Evolutionary conservation across 2,797 vertebrate genomes (phyloP).

Genomic region (Craterocephalus amniculus): DNA sequence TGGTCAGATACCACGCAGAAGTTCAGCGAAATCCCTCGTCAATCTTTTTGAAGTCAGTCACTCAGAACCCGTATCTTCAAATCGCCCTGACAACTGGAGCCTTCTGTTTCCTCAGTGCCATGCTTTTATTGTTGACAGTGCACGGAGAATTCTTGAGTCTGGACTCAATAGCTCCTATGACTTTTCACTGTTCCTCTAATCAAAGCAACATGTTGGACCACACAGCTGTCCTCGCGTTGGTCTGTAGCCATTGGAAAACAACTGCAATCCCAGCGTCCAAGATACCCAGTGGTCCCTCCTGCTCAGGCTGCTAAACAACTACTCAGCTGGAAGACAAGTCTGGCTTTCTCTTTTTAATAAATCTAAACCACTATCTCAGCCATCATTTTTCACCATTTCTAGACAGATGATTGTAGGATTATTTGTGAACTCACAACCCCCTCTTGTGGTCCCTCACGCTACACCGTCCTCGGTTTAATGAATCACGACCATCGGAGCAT

Average conservation of each 20-base stretch:
- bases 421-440: constrained; percentile 62
- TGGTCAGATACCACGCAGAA: constrained; percentile 60
- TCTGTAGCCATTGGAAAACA: constrained; percentile 62
- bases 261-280: constrained; percentile 50
- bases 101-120: constrained; percentile 64
- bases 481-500: constrained; percentile 9
- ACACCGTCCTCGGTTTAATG: constrained; percentile 15
- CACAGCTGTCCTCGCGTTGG: constrained; percentile 67
- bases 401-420: constrained; percentile 2
- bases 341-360: constrained; percentile 37
- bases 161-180: constrained; percentile 58
- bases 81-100: constrained; percentile 65
- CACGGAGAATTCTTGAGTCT: constrained; percentile 54
- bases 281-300: constrained; percentile 34
- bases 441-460: constrained; percentile 55
- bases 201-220: constrained; percentile 72
- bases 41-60: constrained; percentile 52
- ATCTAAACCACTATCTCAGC: constrained; percentile 30
- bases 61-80: constrained; percentile 50
- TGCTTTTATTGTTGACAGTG: constrained; percentile 65
- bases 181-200: constrained; percentile 75
- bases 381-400: constrained; percentile 6
- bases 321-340: constrained; percentile 32
- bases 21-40: constrained; percentile 59
- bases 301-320: constrained; percentile 33